phyloP scores from a whole-genome alignment of 1,140 invertebrate genomes.

The Drosophila persimilis region DNA sequence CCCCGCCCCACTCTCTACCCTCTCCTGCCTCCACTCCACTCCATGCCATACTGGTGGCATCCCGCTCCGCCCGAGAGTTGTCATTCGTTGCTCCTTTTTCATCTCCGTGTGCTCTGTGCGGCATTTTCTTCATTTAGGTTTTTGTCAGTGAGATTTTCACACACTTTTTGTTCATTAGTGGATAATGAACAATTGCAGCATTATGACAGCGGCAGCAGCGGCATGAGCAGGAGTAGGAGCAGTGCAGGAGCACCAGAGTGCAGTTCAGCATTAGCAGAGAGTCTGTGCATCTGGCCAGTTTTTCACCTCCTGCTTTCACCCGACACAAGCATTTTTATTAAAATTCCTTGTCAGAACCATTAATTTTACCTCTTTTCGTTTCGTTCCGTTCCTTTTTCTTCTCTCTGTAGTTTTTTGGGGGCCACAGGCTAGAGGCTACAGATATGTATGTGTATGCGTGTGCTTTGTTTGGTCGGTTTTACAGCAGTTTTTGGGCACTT shows the following conservation, averaged over 20 bases:
- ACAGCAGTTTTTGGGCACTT: constrained; percentile 31
- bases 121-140: constrained; percentile 78
- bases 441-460: too few relatives aligned
- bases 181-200: constrained; percentile 82
- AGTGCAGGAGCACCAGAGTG: constrained; percentile 6
- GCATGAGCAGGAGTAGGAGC: constrained; percentile 7
- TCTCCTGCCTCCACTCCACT: constrained; percentile 19
- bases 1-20: neutral
- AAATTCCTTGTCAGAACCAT: constrained; percentile 76
- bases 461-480: constrained; percentile 33
- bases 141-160: constrained; percentile 72
- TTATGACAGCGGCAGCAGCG: constrained; percentile 70
- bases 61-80: constrained; percentile 29
- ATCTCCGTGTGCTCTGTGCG: constrained; percentile 67
- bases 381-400: constrained; percentile 23
- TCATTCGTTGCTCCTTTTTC: constrained; percentile 61
- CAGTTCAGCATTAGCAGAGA: constrained; percentile 34
- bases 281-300: constrained; percentile 67
- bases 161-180: constrained; percentile 81
- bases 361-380: constrained; percentile 68
- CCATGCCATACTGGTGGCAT: constrained; percentile 2
- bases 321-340: constrained; percentile 79
- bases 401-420: constrained; percentile 4
- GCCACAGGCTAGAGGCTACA: constrained; percentile 5
- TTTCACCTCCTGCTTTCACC: constrained; percentile 70